These are phyloP conservation scores for Prionace glauca DNA, from an alignment of 2,797 vertebrate species.

Conservation along the genomic window DNA sequence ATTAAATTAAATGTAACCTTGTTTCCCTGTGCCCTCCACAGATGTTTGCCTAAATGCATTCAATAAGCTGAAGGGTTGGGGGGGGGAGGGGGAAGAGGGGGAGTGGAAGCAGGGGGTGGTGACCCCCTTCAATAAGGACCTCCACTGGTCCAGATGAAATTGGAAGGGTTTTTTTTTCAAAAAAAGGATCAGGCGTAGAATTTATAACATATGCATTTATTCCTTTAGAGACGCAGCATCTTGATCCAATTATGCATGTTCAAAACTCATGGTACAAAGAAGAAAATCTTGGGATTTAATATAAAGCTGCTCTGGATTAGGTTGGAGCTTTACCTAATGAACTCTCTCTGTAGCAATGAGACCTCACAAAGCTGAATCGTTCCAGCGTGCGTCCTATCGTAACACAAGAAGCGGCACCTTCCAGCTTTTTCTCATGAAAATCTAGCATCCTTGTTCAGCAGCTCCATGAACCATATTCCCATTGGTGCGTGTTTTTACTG, in stretches of 20 bases:
- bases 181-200: slow-evolving; percentile 34
- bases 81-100: too few relatives aligned
- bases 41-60: slow-evolving; percentile 28
- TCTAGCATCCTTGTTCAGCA: neutral
- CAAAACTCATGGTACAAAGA: slow-evolving; percentile 19
- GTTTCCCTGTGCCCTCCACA: slow-evolving; percentile 18
- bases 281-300: slow-evolving; percentile 34
- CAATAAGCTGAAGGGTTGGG: slow-evolving; percentile 15
- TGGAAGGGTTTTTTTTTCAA: slow-evolving; percentile 21
- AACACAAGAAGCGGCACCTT: neutral
- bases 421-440: neutral
- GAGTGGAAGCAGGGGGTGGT: neutral
- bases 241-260: slow-evolving; percentile 36
- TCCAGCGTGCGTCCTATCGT: neutral
- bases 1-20: slow-evolving; percentile 36
- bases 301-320: slow-evolving; percentile 34
- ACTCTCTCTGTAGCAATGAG: slow-evolving; percentile 23
- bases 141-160: slow-evolving; percentile 37
- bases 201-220: slow-evolving; percentile 38
- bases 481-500: neutral
- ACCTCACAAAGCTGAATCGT: neutral
- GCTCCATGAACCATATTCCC: neutral
- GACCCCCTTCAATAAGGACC: slow-evolving; percentile 27
- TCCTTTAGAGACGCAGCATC: slow-evolving; percentile 26
- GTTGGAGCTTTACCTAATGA: slow-evolving; percentile 27